Evolutionary conservation across 2,888 invertebrate species (phyloP).

Genomic region (Loripinus fragilis): DNA sequence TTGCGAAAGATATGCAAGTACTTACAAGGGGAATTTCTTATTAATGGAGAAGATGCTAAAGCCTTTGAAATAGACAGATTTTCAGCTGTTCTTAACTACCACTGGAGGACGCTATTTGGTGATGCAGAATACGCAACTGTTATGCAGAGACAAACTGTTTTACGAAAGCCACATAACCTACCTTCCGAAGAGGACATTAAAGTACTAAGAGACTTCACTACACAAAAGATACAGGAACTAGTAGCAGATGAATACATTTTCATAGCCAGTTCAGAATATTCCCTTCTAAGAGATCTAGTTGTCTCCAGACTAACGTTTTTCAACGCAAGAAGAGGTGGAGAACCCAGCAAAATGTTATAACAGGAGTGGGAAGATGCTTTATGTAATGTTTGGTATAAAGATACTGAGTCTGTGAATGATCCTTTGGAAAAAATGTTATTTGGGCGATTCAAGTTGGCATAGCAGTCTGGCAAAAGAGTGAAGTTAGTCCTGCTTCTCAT

Average conservation of each 20-base stretch:
- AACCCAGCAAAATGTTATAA: slow-evolving; percentile 38
- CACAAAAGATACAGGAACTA: neutral
- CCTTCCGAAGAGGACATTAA: neutral
- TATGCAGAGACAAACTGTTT: neutral
- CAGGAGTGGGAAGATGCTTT: slow-evolving; percentile 1
- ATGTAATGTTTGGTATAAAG: neutral
- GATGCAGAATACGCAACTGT: neutral
- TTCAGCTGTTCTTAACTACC: neutral
- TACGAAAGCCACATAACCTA: neutral
- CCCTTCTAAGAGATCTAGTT: slow-evolving; percentile 35
- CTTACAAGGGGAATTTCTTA: neutral
- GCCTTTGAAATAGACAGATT: neutral
- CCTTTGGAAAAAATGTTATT: slow-evolving; percentile 10
- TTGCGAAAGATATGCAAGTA: neutral
- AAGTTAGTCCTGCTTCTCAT: neutral
- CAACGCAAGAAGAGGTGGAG: slow-evolving; percentile 54
- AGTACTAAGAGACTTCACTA: neutral
- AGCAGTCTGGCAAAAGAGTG: slow-evolving; percentile 15
- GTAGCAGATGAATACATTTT: neutral
- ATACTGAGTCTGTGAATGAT: neutral
- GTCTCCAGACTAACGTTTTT: slow-evolving; percentile 45
- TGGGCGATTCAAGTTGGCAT: neutral
- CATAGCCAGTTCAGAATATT: slow-evolving; percentile 17
- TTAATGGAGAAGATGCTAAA: neutral
- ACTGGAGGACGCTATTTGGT: neutral